Conservation (phyloP, 1,140 invertebrate genomes). For the Aphelinus atriplicis region DNA sequence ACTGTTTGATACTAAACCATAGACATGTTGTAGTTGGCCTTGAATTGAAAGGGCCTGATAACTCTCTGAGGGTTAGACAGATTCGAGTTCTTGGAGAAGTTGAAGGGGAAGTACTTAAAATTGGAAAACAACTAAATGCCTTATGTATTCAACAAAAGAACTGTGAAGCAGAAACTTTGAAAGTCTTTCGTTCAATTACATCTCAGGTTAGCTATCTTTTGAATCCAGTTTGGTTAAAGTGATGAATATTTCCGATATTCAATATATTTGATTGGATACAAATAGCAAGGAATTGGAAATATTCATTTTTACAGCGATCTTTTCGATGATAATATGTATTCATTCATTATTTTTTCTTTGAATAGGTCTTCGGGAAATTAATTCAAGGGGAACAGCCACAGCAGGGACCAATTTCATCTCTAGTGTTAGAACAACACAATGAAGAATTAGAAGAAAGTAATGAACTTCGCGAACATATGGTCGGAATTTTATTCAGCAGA, state of each 20-base stretch:
- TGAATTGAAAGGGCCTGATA: constrained; percentile 91
- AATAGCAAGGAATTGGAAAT: background rate
- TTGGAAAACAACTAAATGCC: constrained; percentile 67
- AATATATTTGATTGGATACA: background rate
- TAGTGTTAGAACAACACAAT: constrained; percentile 57
- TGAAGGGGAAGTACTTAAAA: constrained; percentile 66
- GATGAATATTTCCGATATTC: constrained; percentile 18
- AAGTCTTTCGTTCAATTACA: constrained; percentile 93
- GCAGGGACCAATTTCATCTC: constrained; percentile 26
- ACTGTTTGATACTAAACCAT: constrained; percentile 76
- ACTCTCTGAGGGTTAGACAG: constrained; percentile 88
- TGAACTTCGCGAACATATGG: constrained; percentile 95
- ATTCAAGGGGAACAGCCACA: constrained; percentile 70
- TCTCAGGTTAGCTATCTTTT: constrained; percentile 73
- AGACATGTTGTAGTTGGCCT: constrained; percentile 74
- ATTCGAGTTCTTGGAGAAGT: constrained; percentile 73
- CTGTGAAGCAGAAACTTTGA: constrained; percentile 91
- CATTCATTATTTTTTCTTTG: background rate
- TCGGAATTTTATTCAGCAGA: constrained; percentile 94
- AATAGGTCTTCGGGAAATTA: constrained; percentile 90
- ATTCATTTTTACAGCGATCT: background rate
- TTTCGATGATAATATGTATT: background rate
- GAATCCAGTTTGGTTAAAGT: constrained; percentile 12
- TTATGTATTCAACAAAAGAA: constrained; percentile 82
- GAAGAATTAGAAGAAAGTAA: constrained; percentile 77